Percentiles rank a stretch among this genome's conserved stretches.
phyloP scores from a whole-genome alignment of 2,888 invertebrate species.

The Holacanthella duospinosa region DNA sequence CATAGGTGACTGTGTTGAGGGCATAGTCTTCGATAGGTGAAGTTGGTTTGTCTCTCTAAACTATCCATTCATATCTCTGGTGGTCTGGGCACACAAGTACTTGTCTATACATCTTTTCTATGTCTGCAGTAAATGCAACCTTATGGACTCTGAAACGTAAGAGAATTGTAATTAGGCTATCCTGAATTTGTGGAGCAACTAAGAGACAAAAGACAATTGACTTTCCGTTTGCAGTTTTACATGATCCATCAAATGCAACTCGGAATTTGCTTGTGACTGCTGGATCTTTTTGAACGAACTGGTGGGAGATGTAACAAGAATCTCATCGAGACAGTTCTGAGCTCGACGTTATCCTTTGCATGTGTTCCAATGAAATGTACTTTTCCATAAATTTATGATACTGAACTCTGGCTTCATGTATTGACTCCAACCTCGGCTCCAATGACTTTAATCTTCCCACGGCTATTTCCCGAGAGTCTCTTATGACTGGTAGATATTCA shows the following conservation, averaged over 20 bases:
- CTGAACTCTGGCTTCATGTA: background rate
- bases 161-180: constrained; percentile 38
- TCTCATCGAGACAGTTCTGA: no score
- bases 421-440: constrained; percentile 4
- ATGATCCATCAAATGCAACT: constrained; percentile 19
- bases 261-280: constrained; percentile 21
- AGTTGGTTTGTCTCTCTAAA: constrained; percentile 38
- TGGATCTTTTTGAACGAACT: constrained; percentile 14
- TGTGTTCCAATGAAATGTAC: constrained; percentile 12
- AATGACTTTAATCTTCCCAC: no score
- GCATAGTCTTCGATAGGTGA: no score
- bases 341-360: constrained; percentile 1
- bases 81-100: constrained; percentile 35
- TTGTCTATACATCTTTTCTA: constrained; percentile 41
- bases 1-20: no score
- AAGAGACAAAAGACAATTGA: constrained; percentile 32
- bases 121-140: constrained; percentile 39
- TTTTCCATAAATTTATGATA: background rate
- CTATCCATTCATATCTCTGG: constrained; percentile 39
- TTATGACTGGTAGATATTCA: no score
- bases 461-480: no score
- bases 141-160: constrained; percentile 37
- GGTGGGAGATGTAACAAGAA: constrained; percentile 20
- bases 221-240: background rate
- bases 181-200: constrained; percentile 39